phyloP scores from a whole-genome alignment of 2,888 invertebrate genomes.

The Protophormia terraenovae region DNA sequence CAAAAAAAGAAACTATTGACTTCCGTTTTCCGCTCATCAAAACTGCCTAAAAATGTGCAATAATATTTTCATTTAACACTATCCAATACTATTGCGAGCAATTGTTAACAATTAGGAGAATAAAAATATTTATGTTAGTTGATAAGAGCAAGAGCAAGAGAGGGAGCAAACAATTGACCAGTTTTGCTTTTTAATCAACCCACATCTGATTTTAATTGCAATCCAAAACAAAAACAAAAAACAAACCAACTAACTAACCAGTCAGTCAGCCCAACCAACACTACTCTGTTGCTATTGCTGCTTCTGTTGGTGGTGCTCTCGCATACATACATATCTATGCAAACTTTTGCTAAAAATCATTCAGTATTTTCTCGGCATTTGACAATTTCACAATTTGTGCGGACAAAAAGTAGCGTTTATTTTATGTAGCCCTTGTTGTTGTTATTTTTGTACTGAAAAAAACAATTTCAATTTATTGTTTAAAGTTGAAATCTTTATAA shows the following conservation, averaged over 20 bases:
- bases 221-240: neutral
- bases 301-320: conserved; percentile 40
- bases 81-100: neutral
- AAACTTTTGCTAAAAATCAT: conserved; percentile 57
- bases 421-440: too few species aligned
- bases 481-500: conserved; percentile 3
- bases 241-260: neutral
- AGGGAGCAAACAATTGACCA: neutral
- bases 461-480: too few species aligned
- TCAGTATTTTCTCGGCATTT: conserved; percentile 66
- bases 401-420: conserved; percentile 35
- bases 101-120: neutral
- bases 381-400: conserved; percentile 54
- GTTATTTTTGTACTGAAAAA: neutral
- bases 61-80: neutral
- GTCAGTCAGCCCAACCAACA: conserved; percentile 26
- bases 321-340: conserved; percentile 39
- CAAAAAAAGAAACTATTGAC: neutral
- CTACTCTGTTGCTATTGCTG: too few species aligned
- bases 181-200: conserved; percentile 19
- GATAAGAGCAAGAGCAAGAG: neutral
- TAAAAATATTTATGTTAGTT: neutral
- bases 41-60: conserved; percentile 52
- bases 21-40: conserved; percentile 50
- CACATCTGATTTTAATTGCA: conserved; percentile 15